Conservation (phyloP, 2,797 vertebrate genomes). For the Oryzias dopingdopingensis region DNA sequence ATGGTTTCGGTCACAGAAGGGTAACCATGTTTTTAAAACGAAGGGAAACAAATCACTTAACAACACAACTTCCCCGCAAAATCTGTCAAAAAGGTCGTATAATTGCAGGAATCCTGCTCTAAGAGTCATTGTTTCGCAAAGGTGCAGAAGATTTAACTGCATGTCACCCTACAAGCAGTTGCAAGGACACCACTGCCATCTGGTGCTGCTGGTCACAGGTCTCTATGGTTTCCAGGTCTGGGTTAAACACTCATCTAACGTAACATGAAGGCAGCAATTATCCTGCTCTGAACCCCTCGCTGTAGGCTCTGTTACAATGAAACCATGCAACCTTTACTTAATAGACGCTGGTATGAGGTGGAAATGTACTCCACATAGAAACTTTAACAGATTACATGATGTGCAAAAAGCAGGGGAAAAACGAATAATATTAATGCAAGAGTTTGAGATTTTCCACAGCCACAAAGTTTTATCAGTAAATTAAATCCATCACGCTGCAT, state of each 20-base stretch:
- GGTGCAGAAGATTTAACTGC: background rate
- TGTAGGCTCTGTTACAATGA: slow-evolving; percentile 1
- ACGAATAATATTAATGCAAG: slow-evolving; percentile 6
- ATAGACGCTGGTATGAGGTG: background rate
- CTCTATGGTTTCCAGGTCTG: slow-evolving; percentile 46
- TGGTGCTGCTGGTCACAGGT: slow-evolving; percentile 63
- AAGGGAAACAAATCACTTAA: no score
- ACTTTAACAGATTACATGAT: background rate
- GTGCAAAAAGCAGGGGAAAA: background rate
- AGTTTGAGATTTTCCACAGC: slow-evolving; percentile 48
- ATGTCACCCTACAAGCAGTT: slow-evolving; percentile 29
- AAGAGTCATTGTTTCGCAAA: background rate
- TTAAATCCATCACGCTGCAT: slow-evolving; percentile 71
- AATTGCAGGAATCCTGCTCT: background rate
- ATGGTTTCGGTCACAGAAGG: no score
- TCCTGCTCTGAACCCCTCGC: slow-evolving; percentile 6
- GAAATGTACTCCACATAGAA: background rate
- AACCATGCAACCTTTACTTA: background rate
- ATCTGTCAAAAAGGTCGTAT: background rate
- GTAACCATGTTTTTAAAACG: no score
- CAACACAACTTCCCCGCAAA: no score
- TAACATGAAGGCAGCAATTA: slow-evolving; percentile 48
- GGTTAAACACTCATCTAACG: slow-evolving; percentile 72
- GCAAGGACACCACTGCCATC: slow-evolving; percentile 59
- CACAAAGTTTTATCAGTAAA: slow-evolving; percentile 70